Evolutionary conservation across 2,797 vertebrate genomes (phyloP).

Genomic region (Gobionotothen gibberifrons): DNA sequence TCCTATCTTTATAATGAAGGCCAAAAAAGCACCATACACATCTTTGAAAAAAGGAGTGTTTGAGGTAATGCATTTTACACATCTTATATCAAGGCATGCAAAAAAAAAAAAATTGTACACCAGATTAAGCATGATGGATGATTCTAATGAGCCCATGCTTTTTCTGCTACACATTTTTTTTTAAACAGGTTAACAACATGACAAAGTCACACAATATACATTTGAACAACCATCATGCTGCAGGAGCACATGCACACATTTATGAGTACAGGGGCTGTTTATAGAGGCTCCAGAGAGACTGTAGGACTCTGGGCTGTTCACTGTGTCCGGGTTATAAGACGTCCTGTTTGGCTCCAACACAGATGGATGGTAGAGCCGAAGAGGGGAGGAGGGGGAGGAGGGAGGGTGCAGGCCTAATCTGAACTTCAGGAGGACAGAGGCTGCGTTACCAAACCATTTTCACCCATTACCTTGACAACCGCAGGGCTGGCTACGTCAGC

Average conservation of each 20-base stretch:
- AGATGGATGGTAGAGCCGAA: conserved; percentile 35
- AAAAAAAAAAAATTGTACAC: neutral
- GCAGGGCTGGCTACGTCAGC: conserved; percentile 19
- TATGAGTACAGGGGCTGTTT: neutral
- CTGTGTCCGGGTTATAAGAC: conserved; percentile 38
- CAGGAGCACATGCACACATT: neutral
- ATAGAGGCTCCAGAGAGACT: conserved; percentile 9
- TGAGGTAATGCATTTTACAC: neutral
- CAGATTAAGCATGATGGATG: neutral
- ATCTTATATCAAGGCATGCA: neutral
- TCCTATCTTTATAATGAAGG: no score
- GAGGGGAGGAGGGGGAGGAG: no score
- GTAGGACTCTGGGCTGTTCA: conserved; percentile 18
- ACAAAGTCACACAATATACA: neutral
- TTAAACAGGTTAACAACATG: neutral
- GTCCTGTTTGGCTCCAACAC: conserved; percentile 37
- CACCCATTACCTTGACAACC: conserved; percentile 66
- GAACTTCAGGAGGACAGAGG: conserved; percentile 44
- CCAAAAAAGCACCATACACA: no score
- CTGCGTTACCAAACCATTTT: conserved; percentile 53
- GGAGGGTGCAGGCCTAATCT: conserved; percentile 41
- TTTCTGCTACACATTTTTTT: neutral
- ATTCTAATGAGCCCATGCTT: neutral
- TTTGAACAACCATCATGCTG: neutral
- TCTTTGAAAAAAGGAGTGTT: no score